Evolutionary conservation across 1,140 invertebrate species (phyloP), one percentile per base, ranked within the genome.

Genomic region (Camponotus floridanus): DNA sequence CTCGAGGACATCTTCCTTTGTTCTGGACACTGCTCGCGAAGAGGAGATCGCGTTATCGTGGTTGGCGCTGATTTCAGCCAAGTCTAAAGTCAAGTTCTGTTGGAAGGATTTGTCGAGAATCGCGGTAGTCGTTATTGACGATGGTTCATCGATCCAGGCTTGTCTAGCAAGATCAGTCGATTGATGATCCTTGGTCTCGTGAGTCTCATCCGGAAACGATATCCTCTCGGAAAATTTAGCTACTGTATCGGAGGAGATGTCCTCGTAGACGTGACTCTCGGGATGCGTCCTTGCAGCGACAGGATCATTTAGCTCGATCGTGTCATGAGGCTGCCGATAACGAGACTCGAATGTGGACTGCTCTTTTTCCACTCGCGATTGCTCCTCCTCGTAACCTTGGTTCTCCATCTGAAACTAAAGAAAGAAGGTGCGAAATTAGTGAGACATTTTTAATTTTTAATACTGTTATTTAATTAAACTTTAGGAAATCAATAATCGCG

Each of bases 261-360:
- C 94, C 79, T 95, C 94, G 92, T 94, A 95, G 39, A 94, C 92
- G 85, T 95, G 94, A 64, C 70, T 55, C 48, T 93, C 91, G 62
- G 67, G 51, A 48, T 59, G 33, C 15, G 76, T 74, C 45, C 11
- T 57, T 18, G 59, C 45, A 1, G 13, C 13, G 36, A 4, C 11
- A 31, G 76, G n/a, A 45, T 73, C 57, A 21, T 31, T 31, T n/a
- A 13, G n/a, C 21, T 36, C 45, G 26, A 45, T 65, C 36, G 55
- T 55, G 2, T 68, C 45, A 18, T 55, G 51, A 39, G 39, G 36
- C 2, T 33, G 51, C 15, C 42, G 57, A 64, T 87, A 21, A 36
- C 5, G n/a, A 59, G 7, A 31, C 21, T 62, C 31, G 59, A 36
- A 8, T 11, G 11, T 11, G 26, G 68, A 71, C 33, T n/a, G 48